A percentile compares a stretch with the other conserved stretches of the same genome.
Evolutionary conservation across 2,888 invertebrate genomes (phyloP).

Genomic region (Sepiola atlantica): DNA sequence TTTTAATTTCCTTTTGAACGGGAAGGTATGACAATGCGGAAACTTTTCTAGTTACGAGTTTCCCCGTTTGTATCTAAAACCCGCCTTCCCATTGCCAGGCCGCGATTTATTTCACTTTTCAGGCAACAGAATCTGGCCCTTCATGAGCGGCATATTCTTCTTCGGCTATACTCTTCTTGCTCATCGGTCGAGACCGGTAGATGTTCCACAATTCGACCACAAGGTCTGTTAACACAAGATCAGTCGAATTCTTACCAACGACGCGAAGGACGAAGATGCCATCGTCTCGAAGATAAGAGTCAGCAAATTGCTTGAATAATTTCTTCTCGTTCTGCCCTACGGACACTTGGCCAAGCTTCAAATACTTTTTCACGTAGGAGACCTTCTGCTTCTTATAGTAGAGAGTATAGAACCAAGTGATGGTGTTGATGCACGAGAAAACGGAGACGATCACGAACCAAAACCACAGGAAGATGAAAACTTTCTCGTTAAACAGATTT

Average conservation of each 20-base stretch:
- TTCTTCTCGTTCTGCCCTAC: constrained; percentile 58
- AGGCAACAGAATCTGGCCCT: constrained; percentile 48
- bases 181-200: constrained; percentile 53
- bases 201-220: constrained; percentile 57
- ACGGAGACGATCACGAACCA: constrained; percentile 66
- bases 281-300: constrained; percentile 60
- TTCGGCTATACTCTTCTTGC: constrained; percentile 50
- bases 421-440: constrained; percentile 58
- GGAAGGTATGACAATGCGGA: neutral
- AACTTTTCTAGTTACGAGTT: neutral
- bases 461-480: constrained; percentile 71
- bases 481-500: constrained; percentile 70
- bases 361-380: constrained; percentile 65
- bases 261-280: constrained; percentile 60
- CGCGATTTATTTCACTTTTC: neutral
- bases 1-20: neutral
- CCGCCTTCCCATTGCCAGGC: neutral
- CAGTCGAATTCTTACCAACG: constrained; percentile 61
- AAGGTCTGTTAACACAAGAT: constrained; percentile 59
- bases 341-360: constrained; percentile 56
- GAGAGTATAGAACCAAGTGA: constrained; percentile 63
- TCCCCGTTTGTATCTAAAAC: neutral
- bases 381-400: constrained; percentile 63
- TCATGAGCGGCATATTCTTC: constrained; percentile 46
- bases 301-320: constrained; percentile 59